Evolutionary conservation across 2,888 invertebrate species (phyloP), one percentile per base, ranked within the genome.

Genomic region (Pyrrhia umbra): DNA sequence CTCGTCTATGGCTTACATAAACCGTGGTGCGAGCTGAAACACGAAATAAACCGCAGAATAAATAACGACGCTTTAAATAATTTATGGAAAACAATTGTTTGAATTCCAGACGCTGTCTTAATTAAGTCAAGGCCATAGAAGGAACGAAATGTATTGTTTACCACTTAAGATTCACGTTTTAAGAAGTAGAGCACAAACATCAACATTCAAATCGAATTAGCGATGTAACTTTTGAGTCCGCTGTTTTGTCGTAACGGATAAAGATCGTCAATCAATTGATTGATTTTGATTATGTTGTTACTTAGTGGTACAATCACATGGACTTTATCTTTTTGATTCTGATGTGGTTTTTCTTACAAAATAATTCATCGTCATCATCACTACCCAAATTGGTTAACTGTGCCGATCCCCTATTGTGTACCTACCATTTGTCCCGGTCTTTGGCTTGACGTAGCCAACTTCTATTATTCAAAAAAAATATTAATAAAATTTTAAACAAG

Each of bases 21-120:
- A n/a, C n/a, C n/a, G n/a, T n/a, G n/a, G n/a, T n/a, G n/a, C n/a
- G n/a, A n/a, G n/a, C n/a, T n/a, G n/a, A n/a, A n/a, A n/a, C n/a
- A n/a, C 13, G n/a, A n/a, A n/a, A 34, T n/a, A 34, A 13, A 34
- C n/a, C n/a, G n/a, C n/a, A n/a, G n/a, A 34, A 34, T 34, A 34
- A 34, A 34, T 34, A 34, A 34, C 34, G n/a, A n/a, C 3, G n/a
- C 0, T 34, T 1, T n/a, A 34, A n/a, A 30, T 13, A 34, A 34
- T 34, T 34, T 34, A 34, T 34, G 34, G 34, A 34, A 34, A 34
- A 34, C 34, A 34, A 34, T 34, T 34, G n/a, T 34, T n/a, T 34
- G 34, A 34, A 34, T 34, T 43, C 13, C 18, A 56, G 49, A 63
- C 47, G 16, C 49, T 71, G 15, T 23, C 6, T 39, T 8, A 66